Evolutionary conservation across 2,797 vertebrate species (phyloP).

Genomic region (Enteromius argenteus): DNA sequence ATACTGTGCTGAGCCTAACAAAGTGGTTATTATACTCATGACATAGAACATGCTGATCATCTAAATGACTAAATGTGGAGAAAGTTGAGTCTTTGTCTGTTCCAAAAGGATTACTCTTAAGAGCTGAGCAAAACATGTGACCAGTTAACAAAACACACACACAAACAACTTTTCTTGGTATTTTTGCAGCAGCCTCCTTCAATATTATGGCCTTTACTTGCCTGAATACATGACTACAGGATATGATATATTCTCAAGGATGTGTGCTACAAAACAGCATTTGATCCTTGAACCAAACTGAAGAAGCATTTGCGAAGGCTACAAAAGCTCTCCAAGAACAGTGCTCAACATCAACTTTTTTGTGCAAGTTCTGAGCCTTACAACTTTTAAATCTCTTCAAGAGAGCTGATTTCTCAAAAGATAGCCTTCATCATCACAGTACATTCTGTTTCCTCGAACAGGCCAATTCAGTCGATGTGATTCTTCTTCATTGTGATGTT

Average conservation of each 20-base stretch:
- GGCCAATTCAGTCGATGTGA: background rate
- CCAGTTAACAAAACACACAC: background rate
- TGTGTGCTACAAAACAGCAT: background rate
- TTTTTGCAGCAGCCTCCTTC: background rate
- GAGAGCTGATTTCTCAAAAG: background rate
- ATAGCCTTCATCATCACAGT: constrained; percentile 14
- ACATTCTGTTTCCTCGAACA: background rate
- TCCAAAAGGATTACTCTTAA: background rate
- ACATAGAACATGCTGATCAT: background rate
- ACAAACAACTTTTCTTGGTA: background rate
- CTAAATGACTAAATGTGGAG: background rate
- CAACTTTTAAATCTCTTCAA: background rate
- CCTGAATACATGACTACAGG: background rate
- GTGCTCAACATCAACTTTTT: background rate
- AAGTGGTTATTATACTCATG: background rate
- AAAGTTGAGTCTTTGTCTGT: background rate
- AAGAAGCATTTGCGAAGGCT: background rate
- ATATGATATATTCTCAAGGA: background rate
- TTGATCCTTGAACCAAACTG: background rate
- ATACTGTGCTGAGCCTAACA: background rate
- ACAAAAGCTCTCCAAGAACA: background rate
- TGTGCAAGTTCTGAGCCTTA: background rate
- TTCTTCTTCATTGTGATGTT: background rate
- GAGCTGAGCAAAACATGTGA: background rate
- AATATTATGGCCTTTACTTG: background rate